Percentiles rank a stretch among this genome's conserved stretches.
Evolutionary conservation across 2,797 vertebrate species (phyloP).

Genomic region (Parauchenoglanis punctatus): DNA sequence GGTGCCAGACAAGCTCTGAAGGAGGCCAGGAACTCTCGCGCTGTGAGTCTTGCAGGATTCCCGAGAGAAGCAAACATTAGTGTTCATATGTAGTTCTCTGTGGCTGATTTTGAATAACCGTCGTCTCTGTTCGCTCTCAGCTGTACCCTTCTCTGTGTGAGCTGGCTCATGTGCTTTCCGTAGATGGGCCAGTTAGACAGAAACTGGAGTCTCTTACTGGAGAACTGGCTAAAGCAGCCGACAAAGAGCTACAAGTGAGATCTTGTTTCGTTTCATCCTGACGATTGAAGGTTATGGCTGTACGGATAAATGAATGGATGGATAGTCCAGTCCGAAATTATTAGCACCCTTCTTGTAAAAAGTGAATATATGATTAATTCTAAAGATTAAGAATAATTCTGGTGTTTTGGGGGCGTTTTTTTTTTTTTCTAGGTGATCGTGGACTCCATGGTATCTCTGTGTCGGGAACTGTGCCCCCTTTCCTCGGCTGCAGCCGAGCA

Average conservation of each 20-base stretch:
- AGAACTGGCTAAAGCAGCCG: slow-evolving; percentile 89
- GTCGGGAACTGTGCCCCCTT: slow-evolving; percentile 86
- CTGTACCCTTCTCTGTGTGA: slow-evolving; percentile 90
- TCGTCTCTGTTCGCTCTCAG: slow-evolving; percentile 62
- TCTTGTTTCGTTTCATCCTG: neutral
- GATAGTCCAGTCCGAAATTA: too few species aligned
- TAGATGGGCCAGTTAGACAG: slow-evolving; percentile 86
- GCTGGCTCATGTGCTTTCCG: slow-evolving; percentile 87
- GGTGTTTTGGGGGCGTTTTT: too few species aligned
- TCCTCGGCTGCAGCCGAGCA: slow-evolving; percentile 82
- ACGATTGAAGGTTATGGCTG: too few species aligned
- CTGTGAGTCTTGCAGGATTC: slow-evolving; percentile 67
- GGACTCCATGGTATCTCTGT: slow-evolving; percentile 90
- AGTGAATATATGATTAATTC: too few species aligned
- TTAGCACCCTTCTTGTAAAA: neutral
- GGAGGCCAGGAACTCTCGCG: slow-evolving; percentile 88
- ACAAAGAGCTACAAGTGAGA: slow-evolving; percentile 89
- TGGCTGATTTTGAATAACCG: neutral
- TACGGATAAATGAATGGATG: neutral
- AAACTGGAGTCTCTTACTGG: slow-evolving; percentile 85
- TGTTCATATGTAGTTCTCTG: neutral
- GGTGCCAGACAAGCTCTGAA: slow-evolving; percentile 87
- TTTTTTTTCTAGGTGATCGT: slow-evolving; percentile 79
- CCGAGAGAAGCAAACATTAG: neutral
- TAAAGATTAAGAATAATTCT: too few species aligned